Base-by-base conservation (phyloP, 2,797 vertebrate genomes). In the Melopsittacus undulatus region DNA sequence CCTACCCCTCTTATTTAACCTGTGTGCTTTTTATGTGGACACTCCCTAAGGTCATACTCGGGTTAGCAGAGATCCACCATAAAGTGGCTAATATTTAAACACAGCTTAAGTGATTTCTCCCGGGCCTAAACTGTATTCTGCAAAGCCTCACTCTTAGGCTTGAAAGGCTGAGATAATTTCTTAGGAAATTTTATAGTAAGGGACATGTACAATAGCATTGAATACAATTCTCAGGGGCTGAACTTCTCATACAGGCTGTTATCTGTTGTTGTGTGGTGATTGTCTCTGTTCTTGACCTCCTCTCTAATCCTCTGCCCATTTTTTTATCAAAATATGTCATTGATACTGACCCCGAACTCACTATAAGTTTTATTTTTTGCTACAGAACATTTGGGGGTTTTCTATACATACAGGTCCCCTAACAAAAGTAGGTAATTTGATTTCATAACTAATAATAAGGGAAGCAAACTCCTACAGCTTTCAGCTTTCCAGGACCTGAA, bases 1-100 rank as follows among this genome's bases (percentile, higher is more conserved):
- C 11, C 8, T 72, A 3, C 8, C 3, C 4, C 5, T 64, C 27
- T 7, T 1, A 79, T 67, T 56, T 79, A 57, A 10, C 11, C 20
- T 15, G 32, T 15, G 5, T 34, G 20, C 9, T 68, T 5, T 26
- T 91, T 26, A 8, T 4, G 36, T 26, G 27, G 20, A 68, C 32
- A 14, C 7, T 76, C 42, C 29, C 7, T 32, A 32, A 72, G 42
- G 20, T 62, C 3, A 5, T 7, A 32, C 10, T 61, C 5, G 32
- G 15, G 24, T 63, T 56, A 78, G 30, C 11, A 62, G 19, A 76
- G 23, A 54, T 49, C 19, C 15, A 32, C 24, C 87, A 21, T 38
- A 49, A 69, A 66, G 12, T 45, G 16, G 10, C 68, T 81, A 88
- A 90, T 72, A 88, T 86, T 90, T 89, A 78, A 93, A 56, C 20